A percentile compares a stretch with the other conserved stretches of the same genome.
Conservation (phyloP, 2,797 vertebrate genomes). For the Epinephelus malabaricus region DNA sequence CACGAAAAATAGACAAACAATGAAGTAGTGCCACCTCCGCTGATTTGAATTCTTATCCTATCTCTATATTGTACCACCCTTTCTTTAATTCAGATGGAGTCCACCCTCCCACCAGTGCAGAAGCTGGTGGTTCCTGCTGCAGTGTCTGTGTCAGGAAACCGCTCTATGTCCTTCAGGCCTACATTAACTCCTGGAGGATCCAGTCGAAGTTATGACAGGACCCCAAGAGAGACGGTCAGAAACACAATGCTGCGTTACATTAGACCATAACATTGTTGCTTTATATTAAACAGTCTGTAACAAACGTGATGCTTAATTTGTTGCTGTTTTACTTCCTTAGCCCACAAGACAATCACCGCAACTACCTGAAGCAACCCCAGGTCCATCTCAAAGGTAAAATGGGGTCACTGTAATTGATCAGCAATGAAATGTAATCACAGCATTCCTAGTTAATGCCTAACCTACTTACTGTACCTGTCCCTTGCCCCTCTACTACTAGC, state of each 20-base stretch:
- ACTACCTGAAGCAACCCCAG: slow-evolving; percentile 68
- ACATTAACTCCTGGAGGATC: slow-evolving; percentile 90
- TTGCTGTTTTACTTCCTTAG: slow-evolving; percentile 58
- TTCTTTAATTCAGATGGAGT: slow-evolving; percentile 87
- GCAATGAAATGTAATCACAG: background rate
- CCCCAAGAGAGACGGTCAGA: slow-evolving; percentile 89
- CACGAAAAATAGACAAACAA: background rate
- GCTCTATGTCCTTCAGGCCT: slow-evolving; percentile 92
- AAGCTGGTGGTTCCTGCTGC: slow-evolving; percentile 90
- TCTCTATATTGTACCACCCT: background rate
- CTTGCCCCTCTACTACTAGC: slow-evolving; percentile 57
- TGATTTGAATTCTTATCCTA: background rate
- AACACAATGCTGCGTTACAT: background rate
- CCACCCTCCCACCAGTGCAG: slow-evolving; percentile 91
- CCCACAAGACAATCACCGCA: slow-evolving; percentile 80
- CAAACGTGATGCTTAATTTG: background rate
- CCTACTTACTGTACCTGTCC: background rate
- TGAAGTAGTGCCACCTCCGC: background rate
- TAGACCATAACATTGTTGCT: background rate
- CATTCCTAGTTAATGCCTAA: background rate
- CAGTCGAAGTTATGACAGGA: slow-evolving; percentile 86
- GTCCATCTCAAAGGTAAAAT: slow-evolving; percentile 80
- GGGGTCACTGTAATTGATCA: background rate
- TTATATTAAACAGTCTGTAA: background rate
- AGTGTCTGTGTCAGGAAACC: slow-evolving; percentile 85